A percentile compares a stretch with the other conserved stretches of the same genome.
Conservation (phyloP, 1,140 invertebrate genomes). For the Drosophila quadrilineata region DNA sequence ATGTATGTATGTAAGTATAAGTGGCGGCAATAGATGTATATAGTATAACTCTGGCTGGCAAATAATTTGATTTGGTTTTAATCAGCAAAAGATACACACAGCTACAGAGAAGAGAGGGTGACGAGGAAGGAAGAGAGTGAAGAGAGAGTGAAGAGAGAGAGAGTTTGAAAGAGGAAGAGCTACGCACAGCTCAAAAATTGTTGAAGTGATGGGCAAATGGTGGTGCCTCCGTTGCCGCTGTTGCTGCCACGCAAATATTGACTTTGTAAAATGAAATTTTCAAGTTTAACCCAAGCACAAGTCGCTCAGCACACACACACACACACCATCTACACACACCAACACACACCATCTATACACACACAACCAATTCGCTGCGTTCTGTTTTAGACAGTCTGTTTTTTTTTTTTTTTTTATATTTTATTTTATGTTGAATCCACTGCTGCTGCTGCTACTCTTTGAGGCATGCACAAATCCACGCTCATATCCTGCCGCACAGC, state of each 20-base stretch:
- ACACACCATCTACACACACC: conserved; percentile 3
- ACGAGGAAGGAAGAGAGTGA: no score
- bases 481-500: conserved; percentile 66
- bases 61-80: conserved; percentile 80
- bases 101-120: no score
- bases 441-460: conserved; percentile 33
- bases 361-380: conserved; percentile 5
- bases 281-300: conserved; percentile 73
- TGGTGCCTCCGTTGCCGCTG: conserved; percentile 8
- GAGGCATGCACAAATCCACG: conserved; percentile 60
- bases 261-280: conserved; percentile 80
- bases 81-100: conserved; percentile 53
- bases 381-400: conserved; percentile 19
- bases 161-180: background rate
- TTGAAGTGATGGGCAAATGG: conserved; percentile 34
- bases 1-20: no score
- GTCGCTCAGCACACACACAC: conserved; percentile 15
- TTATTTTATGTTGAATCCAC: no score
- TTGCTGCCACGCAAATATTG: conserved; percentile 65
- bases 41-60: conserved; percentile 51
- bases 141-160: no score
- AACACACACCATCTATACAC: background rate
- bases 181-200: conserved; percentile 19
- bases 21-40: no score
- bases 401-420: no score